These are phyloP conservation scores for Prorops nasuta DNA, from an alignment of 1,140 invertebrate species.

Conservation along the genomic window DNA sequence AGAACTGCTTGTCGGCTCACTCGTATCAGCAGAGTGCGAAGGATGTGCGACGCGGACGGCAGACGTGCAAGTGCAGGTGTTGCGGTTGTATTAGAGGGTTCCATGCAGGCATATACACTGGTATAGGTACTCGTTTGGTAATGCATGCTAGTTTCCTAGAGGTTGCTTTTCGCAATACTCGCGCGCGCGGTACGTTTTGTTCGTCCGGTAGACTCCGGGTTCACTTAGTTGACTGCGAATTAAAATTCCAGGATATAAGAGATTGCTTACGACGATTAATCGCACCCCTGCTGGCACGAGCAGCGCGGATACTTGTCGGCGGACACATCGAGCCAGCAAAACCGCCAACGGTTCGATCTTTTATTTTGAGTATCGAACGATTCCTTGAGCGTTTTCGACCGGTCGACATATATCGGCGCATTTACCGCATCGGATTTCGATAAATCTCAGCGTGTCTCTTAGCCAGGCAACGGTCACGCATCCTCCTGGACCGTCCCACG, in stretches of 20 bases:
- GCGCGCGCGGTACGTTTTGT: constrained; percentile 24
- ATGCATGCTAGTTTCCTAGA: no score
- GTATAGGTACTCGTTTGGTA: no score
- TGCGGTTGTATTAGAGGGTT: no score
- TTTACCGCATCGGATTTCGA: constrained; percentile 30
- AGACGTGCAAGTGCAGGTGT: no score
- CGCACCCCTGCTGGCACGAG: constrained; percentile 35
- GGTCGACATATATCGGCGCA: constrained; percentile 17
- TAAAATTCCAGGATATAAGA: constrained; percentile 37
- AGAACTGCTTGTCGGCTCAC: constrained; percentile 18
- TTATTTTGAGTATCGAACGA: constrained; percentile 33
- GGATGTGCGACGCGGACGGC: no score
- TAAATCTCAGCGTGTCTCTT: constrained; percentile 28
- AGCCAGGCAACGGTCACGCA: constrained; percentile 26
- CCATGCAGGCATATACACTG: no score
- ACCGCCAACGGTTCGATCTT: constrained; percentile 10
- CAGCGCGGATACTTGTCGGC: background rate
- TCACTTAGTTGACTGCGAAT: constrained; percentile 34
- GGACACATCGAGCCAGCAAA: constrained; percentile 7
- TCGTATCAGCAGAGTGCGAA: constrained; percentile 4
- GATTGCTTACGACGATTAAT: constrained; percentile 43
- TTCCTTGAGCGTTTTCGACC: constrained; percentile 29
- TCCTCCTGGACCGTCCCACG: constrained; percentile 14
- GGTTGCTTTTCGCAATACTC: constrained; percentile 21
- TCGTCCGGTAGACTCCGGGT: constrained; percentile 17